Conservation (phyloP, 2,888 invertebrate genomes). For the Choreutis nemorana region DNA sequence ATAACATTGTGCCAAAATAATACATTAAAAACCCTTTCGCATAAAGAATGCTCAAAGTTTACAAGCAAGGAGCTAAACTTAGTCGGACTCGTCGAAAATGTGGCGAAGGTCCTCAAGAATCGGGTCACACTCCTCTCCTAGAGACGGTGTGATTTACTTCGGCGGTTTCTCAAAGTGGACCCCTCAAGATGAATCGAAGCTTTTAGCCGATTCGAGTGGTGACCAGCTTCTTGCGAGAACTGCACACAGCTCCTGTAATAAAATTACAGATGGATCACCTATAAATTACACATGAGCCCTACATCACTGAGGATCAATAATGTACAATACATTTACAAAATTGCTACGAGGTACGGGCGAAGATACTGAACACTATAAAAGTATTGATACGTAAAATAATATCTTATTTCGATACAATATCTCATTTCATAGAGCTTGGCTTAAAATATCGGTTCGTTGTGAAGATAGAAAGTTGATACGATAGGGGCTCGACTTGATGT, state of each 20-base stretch:
- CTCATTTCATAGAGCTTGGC: conserved; percentile 1
- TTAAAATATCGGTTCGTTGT: too few species aligned
- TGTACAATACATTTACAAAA: too few species aligned
- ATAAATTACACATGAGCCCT: conserved; percentile 40
- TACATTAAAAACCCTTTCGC: conserved; percentile 52
- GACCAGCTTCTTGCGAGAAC: conserved; percentile 38
- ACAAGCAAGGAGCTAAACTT: conserved; percentile 14
- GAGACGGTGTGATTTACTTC: conserved; percentile 42
- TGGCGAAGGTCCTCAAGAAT: conserved; percentile 31
- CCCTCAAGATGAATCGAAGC: conserved; percentile 52
- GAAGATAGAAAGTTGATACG: too few species aligned
- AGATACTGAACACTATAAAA: too few species aligned
- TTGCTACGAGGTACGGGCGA: too few species aligned
- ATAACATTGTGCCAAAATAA: conserved; percentile 56
- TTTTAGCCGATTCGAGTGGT: conserved; percentile 50
- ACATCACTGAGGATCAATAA: conserved; percentile 19
- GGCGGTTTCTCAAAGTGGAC: conserved; percentile 47
- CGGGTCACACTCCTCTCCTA: conserved; percentile 38
- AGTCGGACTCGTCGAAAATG: conserved; percentile 19
- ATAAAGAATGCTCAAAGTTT: conserved; percentile 42
- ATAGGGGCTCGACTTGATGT: conserved; percentile 3
- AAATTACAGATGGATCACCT: conserved; percentile 31
- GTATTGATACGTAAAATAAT: too few species aligned
- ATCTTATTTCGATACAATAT: conserved; percentile 1
- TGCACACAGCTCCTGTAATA: conserved; percentile 22